These are phyloP conservation scores for Lampris megalopsis DNA, from an alignment of 2,113 vertebrate species.

Conservation along the genomic window DNA sequence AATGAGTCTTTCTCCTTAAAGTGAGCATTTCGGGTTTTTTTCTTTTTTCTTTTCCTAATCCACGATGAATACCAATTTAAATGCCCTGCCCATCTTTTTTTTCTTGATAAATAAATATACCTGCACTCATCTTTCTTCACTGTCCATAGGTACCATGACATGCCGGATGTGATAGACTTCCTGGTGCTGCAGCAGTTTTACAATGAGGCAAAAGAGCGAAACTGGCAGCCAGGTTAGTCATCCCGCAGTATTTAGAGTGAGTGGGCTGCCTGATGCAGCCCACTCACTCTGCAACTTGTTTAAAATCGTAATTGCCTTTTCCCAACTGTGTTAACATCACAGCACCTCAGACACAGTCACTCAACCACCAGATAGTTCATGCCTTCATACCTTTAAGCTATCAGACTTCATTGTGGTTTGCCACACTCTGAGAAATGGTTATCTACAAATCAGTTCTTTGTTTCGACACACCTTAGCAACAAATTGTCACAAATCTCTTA, in stretches of 20 bases:
- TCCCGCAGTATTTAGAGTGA: not conserved
- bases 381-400: too few relatives aligned
- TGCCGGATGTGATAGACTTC: conserved; percentile 99
- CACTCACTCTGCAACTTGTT: not conserved
- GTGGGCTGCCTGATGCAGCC: not conserved
- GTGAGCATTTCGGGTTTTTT: conserved; percentile 79
- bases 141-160: conserved; percentile 92
- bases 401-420: too few relatives aligned
- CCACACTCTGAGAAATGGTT: too few relatives aligned
- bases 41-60: not conserved
- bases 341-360: too few relatives aligned
- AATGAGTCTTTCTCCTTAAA: conserved; percentile 97
- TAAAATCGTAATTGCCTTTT: too few relatives aligned
- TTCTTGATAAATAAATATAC: not conserved
- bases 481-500: too few relatives aligned
- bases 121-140: not conserved
- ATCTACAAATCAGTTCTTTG: too few relatives aligned
- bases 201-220: conserved; percentile 96
- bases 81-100: not conserved
- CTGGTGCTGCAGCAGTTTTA: conserved; percentile 97
- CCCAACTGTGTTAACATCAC: too few relatives aligned
- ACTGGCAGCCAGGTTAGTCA: conserved; percentile 93
- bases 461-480: too few relatives aligned
- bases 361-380: too few relatives aligned
- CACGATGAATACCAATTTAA: not conserved